These are phyloP conservation scores for Echiichthys vipera DNA, from an alignment of 2,797 vertebrate genomes.

Conservation along the genomic window DNA sequence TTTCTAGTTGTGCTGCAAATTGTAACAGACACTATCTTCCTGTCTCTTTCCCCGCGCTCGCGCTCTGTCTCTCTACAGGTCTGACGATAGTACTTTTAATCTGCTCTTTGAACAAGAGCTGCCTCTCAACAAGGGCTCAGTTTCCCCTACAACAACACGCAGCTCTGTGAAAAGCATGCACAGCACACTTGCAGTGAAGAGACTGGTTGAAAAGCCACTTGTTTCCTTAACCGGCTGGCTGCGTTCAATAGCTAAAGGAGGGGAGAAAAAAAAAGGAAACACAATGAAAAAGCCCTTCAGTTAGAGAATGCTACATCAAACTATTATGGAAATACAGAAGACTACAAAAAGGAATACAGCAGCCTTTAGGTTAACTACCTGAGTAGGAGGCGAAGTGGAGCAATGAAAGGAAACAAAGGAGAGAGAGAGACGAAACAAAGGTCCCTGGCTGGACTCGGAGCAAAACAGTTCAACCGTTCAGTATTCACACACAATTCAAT, in stretches of 20 bases:
- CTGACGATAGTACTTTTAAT: slow-evolving; percentile 47
- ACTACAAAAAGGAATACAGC: neutral
- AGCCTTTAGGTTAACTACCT: neutral
- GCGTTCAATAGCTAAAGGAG: slow-evolving; percentile 21
- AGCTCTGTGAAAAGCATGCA: slow-evolving; percentile 19
- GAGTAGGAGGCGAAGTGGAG: neutral
- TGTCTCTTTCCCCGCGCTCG: neutral
- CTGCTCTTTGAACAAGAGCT: slow-evolving; percentile 51
- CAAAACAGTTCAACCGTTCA: neutral
- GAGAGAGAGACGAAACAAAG: neutral
- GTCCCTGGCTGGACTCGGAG: too few species aligned
- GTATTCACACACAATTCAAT: neutral
- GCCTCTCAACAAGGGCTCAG: slow-evolving; percentile 45
- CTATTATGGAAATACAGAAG: slow-evolving; percentile 1
- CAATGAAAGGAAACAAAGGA: neutral
- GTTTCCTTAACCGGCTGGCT: slow-evolving; percentile 19
- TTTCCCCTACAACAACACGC: slow-evolving; percentile 40
- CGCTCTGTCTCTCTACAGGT: slow-evolving; percentile 25
- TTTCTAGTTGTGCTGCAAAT: slow-evolving; percentile 4
- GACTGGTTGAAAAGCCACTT: slow-evolving; percentile 42
- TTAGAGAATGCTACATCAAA: neutral
- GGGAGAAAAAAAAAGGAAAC: neutral
- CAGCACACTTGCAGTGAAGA: slow-evolving; percentile 42
- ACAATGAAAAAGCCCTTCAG: slow-evolving; percentile 8
- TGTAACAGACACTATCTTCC: slow-evolving; percentile 24